A percentile compares a stretch with the other conserved stretches of the same genome.
phyloP scores from a whole-genome alignment of 2,113 vertebrate genomes.

The Xiphias gladius region DNA sequence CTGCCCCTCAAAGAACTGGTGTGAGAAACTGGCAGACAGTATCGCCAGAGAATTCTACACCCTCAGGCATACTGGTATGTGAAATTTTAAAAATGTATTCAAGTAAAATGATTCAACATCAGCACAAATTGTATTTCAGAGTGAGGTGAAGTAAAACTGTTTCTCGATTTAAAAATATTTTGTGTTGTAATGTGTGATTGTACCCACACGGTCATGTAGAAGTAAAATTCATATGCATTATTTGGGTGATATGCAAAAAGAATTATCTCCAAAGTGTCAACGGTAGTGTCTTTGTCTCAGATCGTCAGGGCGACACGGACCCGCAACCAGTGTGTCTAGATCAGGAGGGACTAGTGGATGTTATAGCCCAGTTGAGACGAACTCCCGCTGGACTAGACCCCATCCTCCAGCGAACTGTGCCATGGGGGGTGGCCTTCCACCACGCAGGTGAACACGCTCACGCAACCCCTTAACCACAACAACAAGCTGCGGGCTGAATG shows the following conservation, averaged over 20 bases:
- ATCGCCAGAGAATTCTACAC: slow-evolving; percentile 93
- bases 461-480: not conserved
- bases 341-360: slow-evolving; percentile 86
- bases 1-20: slow-evolving; percentile 98
- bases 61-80: slow-evolving; percentile 79
- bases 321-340: slow-evolving; percentile 84
- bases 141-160: not conserved
- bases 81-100: not conserved
- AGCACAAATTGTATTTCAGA: not conserved
- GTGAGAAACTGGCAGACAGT: slow-evolving; percentile 94
- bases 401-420: slow-evolving; percentile 90
- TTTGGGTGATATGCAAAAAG: not conserved
- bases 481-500: not conserved
- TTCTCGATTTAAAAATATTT: not conserved
- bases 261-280: not conserved
- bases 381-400: slow-evolving; percentile 91
- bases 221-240: not conserved
- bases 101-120: not conserved
- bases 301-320: slow-evolving; percentile 37
- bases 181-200: not conserved
- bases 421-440: slow-evolving; percentile 96
- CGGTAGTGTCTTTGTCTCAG: slow-evolving; percentile 53
- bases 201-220: not conserved
- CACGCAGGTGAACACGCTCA: slow-evolving; percentile 90
- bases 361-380: slow-evolving; percentile 90